Base-by-base conservation (phyloP, 1,140 invertebrate species). In the Drosophila navojoa region DNA sequence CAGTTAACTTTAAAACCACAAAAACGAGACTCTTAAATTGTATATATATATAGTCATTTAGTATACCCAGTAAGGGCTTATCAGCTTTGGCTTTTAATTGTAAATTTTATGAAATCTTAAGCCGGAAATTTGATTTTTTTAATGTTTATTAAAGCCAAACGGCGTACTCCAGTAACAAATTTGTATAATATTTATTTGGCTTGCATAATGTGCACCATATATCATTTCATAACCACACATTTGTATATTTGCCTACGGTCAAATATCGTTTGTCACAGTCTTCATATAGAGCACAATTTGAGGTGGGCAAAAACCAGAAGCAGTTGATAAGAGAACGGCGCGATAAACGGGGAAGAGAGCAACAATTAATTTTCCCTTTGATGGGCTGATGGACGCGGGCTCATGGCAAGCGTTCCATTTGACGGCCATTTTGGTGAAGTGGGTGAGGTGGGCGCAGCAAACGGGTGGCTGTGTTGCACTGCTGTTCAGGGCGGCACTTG, bases 301-400 rank as follows among this genome's bases (percentile, higher is more conserved):
- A 45, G n/a, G 2, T 16, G 44, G 42, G 10, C 25, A 5, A 40
- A 25, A 40, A 19, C 40, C 22, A 47, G 10, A 15, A 45, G 35
- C 54, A 42, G 54, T 57, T 57, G 42, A 59, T 47, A 29, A 75
- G 75, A 71, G 75, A 61, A 52, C 4, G 13, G 38, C 16, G 70
- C 61, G 11, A 45, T 45, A 71, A 44, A 70, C 50, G 44, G 61
- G 52, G 45, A 71, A 72, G 70, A 62, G 52, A 52, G 63, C 71
- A 70, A 71, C 81, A 86, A 85, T 85, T 86, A 81, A 71, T 86
- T 85, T 86, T 50, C 47, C 45, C 82, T 76, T 81, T 86, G 81
- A 86, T 53, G 66, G 25, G n/a, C 47, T 69, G 71, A 77, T 69
- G 58, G 72, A 63, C 67, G 29, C 5, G 32, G 32, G 35, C 29